Evolutionary conservation across 2,113 vertebrate species (phyloP).

Genomic region (Brachypodius melanocephalos): DNA sequence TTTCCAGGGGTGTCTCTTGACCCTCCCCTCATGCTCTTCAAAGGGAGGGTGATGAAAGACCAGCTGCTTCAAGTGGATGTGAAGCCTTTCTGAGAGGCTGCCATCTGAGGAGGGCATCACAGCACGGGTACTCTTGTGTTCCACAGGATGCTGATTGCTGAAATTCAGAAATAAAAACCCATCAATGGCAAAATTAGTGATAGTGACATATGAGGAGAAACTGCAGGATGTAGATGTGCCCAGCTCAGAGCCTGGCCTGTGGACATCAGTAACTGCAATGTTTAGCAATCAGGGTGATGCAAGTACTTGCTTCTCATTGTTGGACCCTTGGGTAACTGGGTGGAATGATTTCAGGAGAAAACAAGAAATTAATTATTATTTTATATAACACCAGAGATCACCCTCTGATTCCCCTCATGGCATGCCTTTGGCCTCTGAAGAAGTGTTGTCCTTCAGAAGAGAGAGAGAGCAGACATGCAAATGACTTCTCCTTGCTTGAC

Average conservation of each 20-base stretch:
- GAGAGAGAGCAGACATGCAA: not conserved
- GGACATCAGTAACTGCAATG: not conserved
- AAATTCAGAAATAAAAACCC: not conserved
- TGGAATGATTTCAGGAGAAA: not conserved
- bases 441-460: not conserved
- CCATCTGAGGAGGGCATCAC: not conserved
- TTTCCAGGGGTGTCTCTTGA: not conserved
- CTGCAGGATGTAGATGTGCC: not conserved
- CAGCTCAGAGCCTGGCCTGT: not conserved
- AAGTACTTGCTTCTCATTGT: not conserved
- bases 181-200: not conserved
- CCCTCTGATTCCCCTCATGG: not conserved
- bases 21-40: not conserved
- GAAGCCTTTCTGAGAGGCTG: not conserved
- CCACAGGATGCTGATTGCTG: not conserved
- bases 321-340: not conserved
- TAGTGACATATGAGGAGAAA: not conserved
- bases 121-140: not conserved
- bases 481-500: not conserved
- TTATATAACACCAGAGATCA: not conserved
- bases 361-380: not conserved
- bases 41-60: not conserved
- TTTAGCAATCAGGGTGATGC: not conserved
- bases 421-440: not conserved
- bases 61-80: not conserved